phyloP scores from a whole-genome alignment of 2,113 vertebrate species.

The Tonatia bakeri region DNA sequence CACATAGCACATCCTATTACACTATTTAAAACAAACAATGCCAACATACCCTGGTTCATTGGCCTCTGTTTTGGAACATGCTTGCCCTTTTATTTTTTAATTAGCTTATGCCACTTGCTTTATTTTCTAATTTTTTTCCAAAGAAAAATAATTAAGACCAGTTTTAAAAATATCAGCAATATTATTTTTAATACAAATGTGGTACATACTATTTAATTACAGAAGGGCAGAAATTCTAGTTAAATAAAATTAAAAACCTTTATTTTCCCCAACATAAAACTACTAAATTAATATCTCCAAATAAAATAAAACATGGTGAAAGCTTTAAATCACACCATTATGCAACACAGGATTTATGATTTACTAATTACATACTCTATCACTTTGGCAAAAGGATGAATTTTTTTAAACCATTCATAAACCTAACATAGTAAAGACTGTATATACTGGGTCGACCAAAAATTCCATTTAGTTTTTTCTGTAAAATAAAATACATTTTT shows the following conservation, averaged over 20 bases:
- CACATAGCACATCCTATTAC: neutral
- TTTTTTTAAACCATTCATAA: conserved; percentile 92
- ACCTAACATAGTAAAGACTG: conserved; percentile 90
- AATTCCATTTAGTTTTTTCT: too few relatives aligned
- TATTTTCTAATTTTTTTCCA: neutral
- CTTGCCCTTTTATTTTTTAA: conserved; percentile 10
- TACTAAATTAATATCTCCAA: conserved; percentile 89
- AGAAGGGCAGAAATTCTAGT: conserved; percentile 96
- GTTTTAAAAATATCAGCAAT: conserved; percentile 77
- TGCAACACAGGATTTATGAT: conserved; percentile 86
- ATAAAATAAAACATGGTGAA: conserved; percentile 89
- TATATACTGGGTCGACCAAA: conserved; percentile 70
- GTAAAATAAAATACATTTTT: too few relatives aligned
- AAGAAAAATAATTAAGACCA: neutral
- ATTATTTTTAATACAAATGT: conserved; percentile 92
- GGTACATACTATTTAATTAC: conserved; percentile 92
- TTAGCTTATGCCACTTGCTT: neutral
- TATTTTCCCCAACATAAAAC: conserved; percentile 93
- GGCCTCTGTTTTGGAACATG: neutral
- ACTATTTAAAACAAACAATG: neutral
- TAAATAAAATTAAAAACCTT: conserved; percentile 94
- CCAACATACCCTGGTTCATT: neutral
- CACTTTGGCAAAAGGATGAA: conserved; percentile 93
- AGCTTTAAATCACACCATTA: conserved; percentile 87
- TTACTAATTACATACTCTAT: conserved; percentile 84